Evolutionary conservation across 2,888 invertebrate species (phyloP), one percentile per base, ranked within the genome.

Genomic region (Calliphora vomitoria): DNA sequence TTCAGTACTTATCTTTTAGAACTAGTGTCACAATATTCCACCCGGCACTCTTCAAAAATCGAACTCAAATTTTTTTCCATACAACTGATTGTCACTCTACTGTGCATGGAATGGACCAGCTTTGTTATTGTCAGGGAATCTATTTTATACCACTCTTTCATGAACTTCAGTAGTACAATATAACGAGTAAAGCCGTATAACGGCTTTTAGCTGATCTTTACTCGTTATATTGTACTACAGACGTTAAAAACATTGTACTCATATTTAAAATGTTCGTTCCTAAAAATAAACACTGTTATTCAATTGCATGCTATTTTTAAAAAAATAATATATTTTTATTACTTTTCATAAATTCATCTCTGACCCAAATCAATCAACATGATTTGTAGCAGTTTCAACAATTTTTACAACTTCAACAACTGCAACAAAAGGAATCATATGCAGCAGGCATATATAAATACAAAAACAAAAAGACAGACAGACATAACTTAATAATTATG

Each of bases 281-380:
- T 44, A 44, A 35, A 69, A 69, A n/a, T 53, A 55, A 53, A 44
- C n/a, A n/a, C 13, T 10, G 1, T n/a, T 68, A 8, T 41, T 72
- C 71, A 53, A 50, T 72, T n/a, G 8, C 11, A 53, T n/a, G 11
- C 13, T 66, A 75, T 53, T 35, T 10, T 60, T 60, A 68, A 50
- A 35, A 15, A 38, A 6, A 47, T 18, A 25, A 18, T 0, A 3
- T 44, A 55, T 62, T 72, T 68, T 80, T 81, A 75, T 64, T 55
- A 69, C 58, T 50, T 71, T 78, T 82, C 78, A 85, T 79, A 87
- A 82, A 78, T 64, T 85, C 71, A 75, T 74, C 55, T 69, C 41
- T 82, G 82, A 85, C 85, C 87, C 75, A 85, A 79, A 85, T 87
- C 87, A 82, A 87, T 87, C 87, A 87, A 82, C 87, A 85, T 78